phyloP scores from a whole-genome alignment of 2,888 invertebrate genomes.

The Troides aeacus region DNA sequence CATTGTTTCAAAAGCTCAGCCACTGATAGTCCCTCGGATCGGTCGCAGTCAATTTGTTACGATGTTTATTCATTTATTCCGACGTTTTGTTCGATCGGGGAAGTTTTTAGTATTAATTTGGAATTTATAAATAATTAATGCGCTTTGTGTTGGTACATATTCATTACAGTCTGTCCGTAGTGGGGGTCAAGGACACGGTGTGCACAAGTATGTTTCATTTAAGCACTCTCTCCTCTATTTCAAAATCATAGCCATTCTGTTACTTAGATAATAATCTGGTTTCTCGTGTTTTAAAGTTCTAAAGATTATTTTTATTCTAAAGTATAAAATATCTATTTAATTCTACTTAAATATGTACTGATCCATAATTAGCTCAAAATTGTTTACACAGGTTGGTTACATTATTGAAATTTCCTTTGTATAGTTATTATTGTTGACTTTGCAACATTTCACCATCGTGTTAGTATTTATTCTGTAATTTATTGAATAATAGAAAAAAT shows the following conservation, averaged over 20 bases:
- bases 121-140: constrained; percentile 73
- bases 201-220: constrained; percentile 44
- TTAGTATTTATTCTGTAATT: not conserved
- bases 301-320: no score
- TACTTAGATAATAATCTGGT: not conserved
- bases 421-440: no score
- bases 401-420: no score
- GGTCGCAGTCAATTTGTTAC: constrained; percentile 61
- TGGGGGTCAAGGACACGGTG: constrained; percentile 61
- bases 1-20: constrained; percentile 37
- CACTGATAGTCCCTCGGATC: constrained; percentile 36
- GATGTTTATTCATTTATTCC: constrained; percentile 72
- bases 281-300: no score
- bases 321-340: no score
- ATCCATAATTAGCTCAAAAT: no score
- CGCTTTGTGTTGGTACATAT: constrained; percentile 47
- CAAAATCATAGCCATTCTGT: constrained; percentile 16
- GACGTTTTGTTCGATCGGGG: constrained; percentile 57
- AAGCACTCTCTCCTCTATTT: constrained; percentile 33
- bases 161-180: constrained; percentile 46
- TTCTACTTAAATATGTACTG: no score
- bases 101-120: constrained; percentile 71
- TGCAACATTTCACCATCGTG: no score
- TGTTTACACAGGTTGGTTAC: no score
- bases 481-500: not conserved